Base-by-base conservation (phyloP, 2,888 invertebrate species). In the Ethmia dodecea region DNA sequence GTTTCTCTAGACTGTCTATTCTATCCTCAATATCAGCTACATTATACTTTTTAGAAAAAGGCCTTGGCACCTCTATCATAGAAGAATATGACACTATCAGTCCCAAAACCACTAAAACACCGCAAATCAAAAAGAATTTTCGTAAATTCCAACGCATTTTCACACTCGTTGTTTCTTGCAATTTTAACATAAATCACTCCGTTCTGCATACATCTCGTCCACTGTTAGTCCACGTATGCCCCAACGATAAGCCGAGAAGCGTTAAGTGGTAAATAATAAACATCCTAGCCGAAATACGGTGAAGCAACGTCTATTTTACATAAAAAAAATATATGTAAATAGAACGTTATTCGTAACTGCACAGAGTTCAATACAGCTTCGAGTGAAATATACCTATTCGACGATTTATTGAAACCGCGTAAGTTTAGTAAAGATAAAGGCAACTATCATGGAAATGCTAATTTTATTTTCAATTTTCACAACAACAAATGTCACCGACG, bases 111-210 rank as follows among this genome's bases (percentile, higher is more conserved):
- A 64, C 42, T 5, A 66, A 37, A 10, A 66, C 38, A 9, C 56
- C 52, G 24, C 63, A 48, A 2, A 63, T 45, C 25, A 71, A 33
- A 3, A 66, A 49, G 25, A 78, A 36, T 60, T 72, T 81, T 38
- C 65, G 63, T 26, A 74, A 40, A 49, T 80, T 78, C n/a, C 79
- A 34, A 49, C 86, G 76, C 86, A 86, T 86, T 55, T 62, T 79
- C 33, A 37, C 22, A 2, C 13, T 25, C 13, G 24, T 25, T 11
- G 13, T 20, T 26, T 26, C 12, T 9, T 26, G 4, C 25, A 16
- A 9, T 32, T 26, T 28, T 8, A 10, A 28, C 8, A n/a, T 5
- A 12, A 28, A 28, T 5, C 9, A 10, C 3, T 26, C 11, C 3
- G 12, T 22, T n/a, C 11, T 12, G 11, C 26, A 11, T 11, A 31